phyloP scores from a whole-genome alignment of 2,888 invertebrate species.

The Chirona hameri region DNA sequence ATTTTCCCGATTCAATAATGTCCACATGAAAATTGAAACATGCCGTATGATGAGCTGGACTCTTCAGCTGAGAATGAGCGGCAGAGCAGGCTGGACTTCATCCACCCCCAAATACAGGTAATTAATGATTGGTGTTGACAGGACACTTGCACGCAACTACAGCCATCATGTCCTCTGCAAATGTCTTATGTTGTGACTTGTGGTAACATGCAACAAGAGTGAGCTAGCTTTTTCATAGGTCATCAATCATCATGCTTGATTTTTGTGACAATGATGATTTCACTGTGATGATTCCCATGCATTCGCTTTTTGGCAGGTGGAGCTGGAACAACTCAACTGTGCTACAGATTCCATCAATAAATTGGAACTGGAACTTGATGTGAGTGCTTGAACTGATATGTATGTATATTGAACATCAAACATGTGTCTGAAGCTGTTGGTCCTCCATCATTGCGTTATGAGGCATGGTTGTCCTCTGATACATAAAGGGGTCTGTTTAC shows the following conservation, averaged over 20 bases:
- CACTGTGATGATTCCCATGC: background rate
- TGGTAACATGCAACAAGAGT: background rate
- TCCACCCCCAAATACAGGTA: background rate
- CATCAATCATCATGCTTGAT: background rate
- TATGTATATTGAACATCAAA: background rate
- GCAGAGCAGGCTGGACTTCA: background rate
- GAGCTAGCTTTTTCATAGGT: background rate
- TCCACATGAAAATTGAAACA: background rate
- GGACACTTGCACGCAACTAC: background rate
- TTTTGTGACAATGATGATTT: background rate
- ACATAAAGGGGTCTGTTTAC: background rate
- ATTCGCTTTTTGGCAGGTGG: conserved; percentile 44
- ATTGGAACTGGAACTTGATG: conserved; percentile 41
- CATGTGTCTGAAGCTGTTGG: background rate
- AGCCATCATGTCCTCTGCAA: background rate
- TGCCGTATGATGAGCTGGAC: background rate
- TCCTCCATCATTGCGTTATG: background rate
- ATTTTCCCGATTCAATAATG: too few relatives aligned
- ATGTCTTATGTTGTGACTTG: background rate
- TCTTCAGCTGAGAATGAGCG: background rate
- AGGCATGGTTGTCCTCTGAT: background rate
- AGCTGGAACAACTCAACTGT: conserved; percentile 49
- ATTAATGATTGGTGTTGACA: background rate
- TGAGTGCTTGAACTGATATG: conserved; percentile 33
- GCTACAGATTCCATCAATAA: conserved; percentile 50